Evolutionary conservation across 2,797 vertebrate species (phyloP).

Genomic region (Valencia hispanica): DNA sequence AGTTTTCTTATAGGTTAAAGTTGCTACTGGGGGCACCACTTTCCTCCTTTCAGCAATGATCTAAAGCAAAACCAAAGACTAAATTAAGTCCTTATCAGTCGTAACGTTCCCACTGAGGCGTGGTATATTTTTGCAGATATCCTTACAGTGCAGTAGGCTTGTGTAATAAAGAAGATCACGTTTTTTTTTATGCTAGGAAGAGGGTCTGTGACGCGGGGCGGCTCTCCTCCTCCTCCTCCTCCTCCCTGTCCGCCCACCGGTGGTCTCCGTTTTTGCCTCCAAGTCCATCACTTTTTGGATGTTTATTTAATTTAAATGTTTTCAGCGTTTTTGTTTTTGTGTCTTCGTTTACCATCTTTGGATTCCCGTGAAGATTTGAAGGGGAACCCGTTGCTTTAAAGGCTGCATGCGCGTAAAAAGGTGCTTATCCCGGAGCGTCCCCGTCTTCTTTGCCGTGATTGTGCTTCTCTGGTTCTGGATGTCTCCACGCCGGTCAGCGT

Average conservation of each 20-base stretch:
- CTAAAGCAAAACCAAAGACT: neutral
- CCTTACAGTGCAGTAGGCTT: neutral
- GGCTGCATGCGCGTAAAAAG: slow-evolving; percentile 54
- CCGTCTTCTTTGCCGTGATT: neutral
- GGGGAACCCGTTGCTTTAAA: slow-evolving; percentile 17
- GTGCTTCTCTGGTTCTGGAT: slow-evolving; percentile 18
- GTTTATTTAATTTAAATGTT: slow-evolving; percentile 18
- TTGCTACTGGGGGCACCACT: neutral
- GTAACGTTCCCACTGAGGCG: neutral
- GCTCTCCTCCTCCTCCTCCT: slow-evolving; percentile 40
- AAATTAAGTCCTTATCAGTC: neutral
- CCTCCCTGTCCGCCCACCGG: slow-evolving; percentile 41
- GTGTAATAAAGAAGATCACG: slow-evolving; percentile 1
- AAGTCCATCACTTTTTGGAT: slow-evolving; percentile 61
- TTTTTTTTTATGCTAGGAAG: slow-evolving; percentile 9
- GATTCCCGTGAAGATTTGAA: slow-evolving; percentile 5
- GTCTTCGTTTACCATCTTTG: neutral
- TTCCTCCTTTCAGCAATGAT: neutral
- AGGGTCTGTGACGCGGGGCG: slow-evolving; percentile 38
- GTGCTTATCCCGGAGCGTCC: slow-evolving; percentile 1
- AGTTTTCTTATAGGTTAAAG: neutral
- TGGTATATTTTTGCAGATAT: neutral
- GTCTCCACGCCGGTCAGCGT: slow-evolving; percentile 18
- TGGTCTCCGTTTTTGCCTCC: slow-evolving; percentile 48
- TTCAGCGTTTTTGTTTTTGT: neutral